Base-by-base conservation (phyloP, 2,797 vertebrate genomes). In the Megalops cyprinoides region DNA sequence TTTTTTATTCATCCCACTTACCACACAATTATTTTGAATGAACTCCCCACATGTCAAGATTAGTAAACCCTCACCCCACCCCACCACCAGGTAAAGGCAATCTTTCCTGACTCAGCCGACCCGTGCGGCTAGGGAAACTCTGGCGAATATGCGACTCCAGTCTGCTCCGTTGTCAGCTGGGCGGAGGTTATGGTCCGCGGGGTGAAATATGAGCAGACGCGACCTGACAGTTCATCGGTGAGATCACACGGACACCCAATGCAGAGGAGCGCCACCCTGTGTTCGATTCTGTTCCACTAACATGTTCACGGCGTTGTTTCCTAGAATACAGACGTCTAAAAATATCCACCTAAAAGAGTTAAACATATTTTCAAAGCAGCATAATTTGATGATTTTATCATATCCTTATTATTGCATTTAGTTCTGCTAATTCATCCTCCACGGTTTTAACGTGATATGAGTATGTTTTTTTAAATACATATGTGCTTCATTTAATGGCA, bases 241-340 rank as follows among this genome's bases (percentile, higher is more conserved):
- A 67, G 60, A 48, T 67, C 62, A 49, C 58, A 34, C 28, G 23
- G 31, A 25, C 28, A 8, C 44, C n/a, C 18, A 2, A 20, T 15
- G 39, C 9, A 6, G 48, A 69, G 77, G 31, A 67, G 77, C 60
- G 77, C 77, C 77, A 69, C 58, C 77, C 28, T 79, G 58, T 79
- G 77, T 67, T 44, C 25, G 28, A 69, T 46, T 44, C 31, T 42
- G 60, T 15, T 58, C 46, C 25, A 74, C 10, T 4, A 48, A 71
- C 28, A 74, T 15, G 7, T 28, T n/a, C 6, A 7, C 25, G 15
- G 0, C 60, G n/a, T 10, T 7, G 10, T 48, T 28, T 6, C 2
- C 14, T 74, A 48, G 25, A 49, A 37, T 10, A 37, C 7, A 34
- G 31, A 28, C 28, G 25, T 56, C 55, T 34, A 12, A 9, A 56